These are phyloP conservation scores for Callinectes sapidus DNA, from an alignment of 2,888 invertebrate genomes.

Conservation along the genomic window DNA sequence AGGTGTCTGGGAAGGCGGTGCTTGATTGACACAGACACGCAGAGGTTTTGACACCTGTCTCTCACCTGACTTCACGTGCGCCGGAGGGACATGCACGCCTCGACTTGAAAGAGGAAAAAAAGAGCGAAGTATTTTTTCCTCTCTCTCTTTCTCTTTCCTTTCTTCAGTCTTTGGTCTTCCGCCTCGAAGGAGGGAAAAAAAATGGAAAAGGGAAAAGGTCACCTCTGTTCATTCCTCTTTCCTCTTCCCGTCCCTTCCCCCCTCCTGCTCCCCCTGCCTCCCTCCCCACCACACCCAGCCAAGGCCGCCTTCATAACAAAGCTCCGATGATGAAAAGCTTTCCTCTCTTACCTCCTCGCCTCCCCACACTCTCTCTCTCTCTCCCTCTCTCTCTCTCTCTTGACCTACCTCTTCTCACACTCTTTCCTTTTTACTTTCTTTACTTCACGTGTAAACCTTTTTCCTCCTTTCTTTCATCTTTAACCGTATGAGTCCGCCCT, in stretches of 20 bases:
- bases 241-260: neutral
- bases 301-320: conserved; percentile 31
- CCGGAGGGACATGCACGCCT: neutral
- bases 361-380: neutral
- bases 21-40: neutral
- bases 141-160: neutral
- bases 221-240: conserved; percentile 2
- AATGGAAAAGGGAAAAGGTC: conserved; percentile 3
- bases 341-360: neutral
- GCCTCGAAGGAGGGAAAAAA: neutral
- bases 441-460: neutral
- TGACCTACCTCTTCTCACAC: neutral
- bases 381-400: neutral
- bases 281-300: neutral
- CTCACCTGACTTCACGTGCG: neutral
- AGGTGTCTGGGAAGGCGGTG: neutral
- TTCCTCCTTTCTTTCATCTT: neutral
- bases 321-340: conserved; percentile 31
- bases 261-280: neutral
- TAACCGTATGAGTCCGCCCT: neutral
- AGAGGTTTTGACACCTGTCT: neutral
- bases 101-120: neutral
- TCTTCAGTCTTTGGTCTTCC: conserved; percentile 4
- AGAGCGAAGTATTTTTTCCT: neutral
- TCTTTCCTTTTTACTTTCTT: neutral